phyloP scores from a whole-genome alignment of 2,888 invertebrate genomes.

The Nomada flava region DNA sequence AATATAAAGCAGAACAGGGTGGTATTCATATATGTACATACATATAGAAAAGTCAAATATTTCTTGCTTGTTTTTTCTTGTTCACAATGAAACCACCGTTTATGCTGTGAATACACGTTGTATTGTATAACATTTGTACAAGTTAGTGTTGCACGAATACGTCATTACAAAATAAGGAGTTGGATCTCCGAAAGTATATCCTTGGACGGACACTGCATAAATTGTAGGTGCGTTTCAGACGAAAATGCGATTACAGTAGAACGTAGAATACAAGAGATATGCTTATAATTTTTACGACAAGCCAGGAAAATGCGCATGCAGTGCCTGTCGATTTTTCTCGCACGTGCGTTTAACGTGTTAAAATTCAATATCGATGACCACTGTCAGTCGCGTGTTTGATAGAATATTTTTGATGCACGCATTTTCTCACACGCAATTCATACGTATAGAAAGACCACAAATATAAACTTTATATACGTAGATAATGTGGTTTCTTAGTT shows the following conservation, averaged over 20 bases:
- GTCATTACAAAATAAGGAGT: conserved; percentile 36
- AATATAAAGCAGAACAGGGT: not conserved
- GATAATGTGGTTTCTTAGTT: conserved; percentile 19
- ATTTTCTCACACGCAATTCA: conserved; percentile 12
- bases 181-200: conserved; percentile 34
- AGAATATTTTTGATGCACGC: conserved; percentile 9
- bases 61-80: not conserved
- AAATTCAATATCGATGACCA: conserved; percentile 25
- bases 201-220: conserved; percentile 67
- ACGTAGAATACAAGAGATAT: conserved; percentile 39
- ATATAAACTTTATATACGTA: conserved; percentile 12
- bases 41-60: not conserved
- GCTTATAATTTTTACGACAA: conserved; percentile 41
- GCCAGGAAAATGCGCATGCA: conserved; percentile 52
- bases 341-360: conserved; percentile 17
- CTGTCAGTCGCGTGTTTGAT: not conserved
- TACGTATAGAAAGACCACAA: conserved; percentile 24
- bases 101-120: not conserved
- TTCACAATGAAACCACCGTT: conserved; percentile 3
- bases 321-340: conserved; percentile 53
- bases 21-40: too few relatives aligned
- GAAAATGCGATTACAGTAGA: conserved; percentile 30
- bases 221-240: conserved; percentile 38
- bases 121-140: conserved; percentile 11
- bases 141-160: conserved; percentile 4